Base-by-base conservation (phyloP, 2,113 vertebrate genomes). In the Hydrolagus affinis region DNA sequence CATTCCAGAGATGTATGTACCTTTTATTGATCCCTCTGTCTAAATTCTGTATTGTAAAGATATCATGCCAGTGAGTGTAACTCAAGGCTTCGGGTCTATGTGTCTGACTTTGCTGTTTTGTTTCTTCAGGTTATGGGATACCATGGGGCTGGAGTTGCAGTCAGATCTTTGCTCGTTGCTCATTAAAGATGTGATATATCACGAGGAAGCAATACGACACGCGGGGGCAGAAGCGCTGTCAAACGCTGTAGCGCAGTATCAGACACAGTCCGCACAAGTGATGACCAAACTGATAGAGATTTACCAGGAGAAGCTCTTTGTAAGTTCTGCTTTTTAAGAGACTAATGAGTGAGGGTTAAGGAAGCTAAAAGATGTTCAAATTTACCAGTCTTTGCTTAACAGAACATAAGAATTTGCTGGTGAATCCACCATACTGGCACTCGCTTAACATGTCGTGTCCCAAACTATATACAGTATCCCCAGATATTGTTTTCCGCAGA, bases 221-320 rank as follows among this genome's bases (percentile, higher is more conserved):
- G 97, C 98, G 0, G 95, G 93, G 1, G 98, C 98, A 0, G 97
- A 97, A 68, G 97, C 97, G 62, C 91, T 99, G 86, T 97, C 98
- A 6, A 95, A 92, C 19, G 95, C 96, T 0, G 94, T 99, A 72
- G 95, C 94, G 19, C 91, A 92, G 21, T 99, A 98, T 91, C 94
- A 66, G 80, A 90, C 91, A 30, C 95, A 97, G 89, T 96, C 96
- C 0, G 90, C 95, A 0, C 86, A 92, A 0, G 97, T 98, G 75
- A 94, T 99, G 88, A 89, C 89, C 87, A 95, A 95, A 86, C 95
- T 99, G 23, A 96, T 93, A 19, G 95, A 97, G 86, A 94, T 99
- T 86, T 99, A 99, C 90, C 96, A 99, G 87, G 91, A 98, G 90
- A 99, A 97, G 86, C 96, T 99, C 86, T 98, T 96, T 8, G 98